A percentile compares a stretch with the other conserved stretches of the same genome.
Conservation (phyloP, 2,888 invertebrate genomes). For the Drosophila mimica region DNA sequence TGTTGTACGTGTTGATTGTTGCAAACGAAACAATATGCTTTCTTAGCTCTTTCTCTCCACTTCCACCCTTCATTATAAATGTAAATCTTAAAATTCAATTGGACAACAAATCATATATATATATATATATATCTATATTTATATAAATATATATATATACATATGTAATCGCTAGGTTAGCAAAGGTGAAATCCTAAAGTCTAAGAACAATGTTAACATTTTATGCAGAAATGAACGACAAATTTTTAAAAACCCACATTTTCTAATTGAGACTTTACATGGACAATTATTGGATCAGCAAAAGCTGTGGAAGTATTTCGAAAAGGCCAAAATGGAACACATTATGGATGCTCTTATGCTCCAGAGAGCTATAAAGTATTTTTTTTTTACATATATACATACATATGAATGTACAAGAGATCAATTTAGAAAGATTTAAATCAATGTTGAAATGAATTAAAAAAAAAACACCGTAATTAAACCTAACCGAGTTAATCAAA, state of each 20-base stretch:
- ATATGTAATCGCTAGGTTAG: conserved; percentile 31
- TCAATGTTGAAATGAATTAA: neutral
- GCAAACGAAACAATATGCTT: conserved; percentile 1
- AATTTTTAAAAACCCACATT: conserved; percentile 42
- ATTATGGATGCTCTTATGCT: conserved; percentile 16
- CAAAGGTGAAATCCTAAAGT: conserved; percentile 76
- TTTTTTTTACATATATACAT: conserved; percentile 14
- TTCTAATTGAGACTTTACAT: conserved; percentile 55
- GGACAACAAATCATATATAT: neutral
- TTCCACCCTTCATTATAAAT: neutral
- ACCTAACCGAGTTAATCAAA: conserved; percentile 27
- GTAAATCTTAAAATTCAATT: neutral
- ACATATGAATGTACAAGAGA: conserved; percentile 25
- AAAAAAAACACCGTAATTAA: conserved; percentile 15
- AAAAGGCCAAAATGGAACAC: conserved; percentile 8
- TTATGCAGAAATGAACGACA: conserved; percentile 51
- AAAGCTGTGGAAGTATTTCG: conserved; percentile 20
- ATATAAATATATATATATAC: conserved; percentile 1
- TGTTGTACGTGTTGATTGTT: conserved; percentile 25
- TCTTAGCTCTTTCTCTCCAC: neutral
- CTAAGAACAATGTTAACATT: conserved; percentile 80
- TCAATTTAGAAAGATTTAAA: conserved; percentile 17
- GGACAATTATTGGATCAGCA: conserved; percentile 40
- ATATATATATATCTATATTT: neutral
- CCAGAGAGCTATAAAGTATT: conserved; percentile 1